phyloP scores from a whole-genome alignment of 2,797 vertebrate species.

The Micromesistius poutassou region DNA sequence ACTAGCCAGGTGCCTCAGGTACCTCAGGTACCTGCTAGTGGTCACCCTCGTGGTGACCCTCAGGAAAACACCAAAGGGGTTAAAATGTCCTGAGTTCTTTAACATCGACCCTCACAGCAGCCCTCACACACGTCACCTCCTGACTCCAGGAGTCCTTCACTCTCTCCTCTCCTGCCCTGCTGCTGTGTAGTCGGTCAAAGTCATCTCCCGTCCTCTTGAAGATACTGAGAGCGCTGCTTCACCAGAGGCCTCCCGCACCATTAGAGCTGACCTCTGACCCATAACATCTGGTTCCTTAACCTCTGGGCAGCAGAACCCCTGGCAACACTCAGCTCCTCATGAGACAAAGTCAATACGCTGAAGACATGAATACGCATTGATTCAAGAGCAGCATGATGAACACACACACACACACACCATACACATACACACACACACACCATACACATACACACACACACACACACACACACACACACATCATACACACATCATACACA shows the following conservation, averaged over 20 bases:
- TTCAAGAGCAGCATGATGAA: not conserved
- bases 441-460: slow-evolving; percentile 1
- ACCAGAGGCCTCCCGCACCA: not conserved
- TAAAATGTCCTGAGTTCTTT: too few relatives aligned
- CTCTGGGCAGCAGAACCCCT: not conserved
- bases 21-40: too few relatives aligned
- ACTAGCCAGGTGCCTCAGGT: too few relatives aligned
- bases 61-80: too few relatives aligned
- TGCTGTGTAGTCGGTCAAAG: not conserved
- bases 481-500: slow-evolving; percentile 1
- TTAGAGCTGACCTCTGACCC: not conserved
- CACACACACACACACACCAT: not conserved
- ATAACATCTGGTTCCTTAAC: not conserved
- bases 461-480: slow-evolving; percentile 2
- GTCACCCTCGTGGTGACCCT: too few relatives aligned
- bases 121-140: not conserved
- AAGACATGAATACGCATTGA: not conserved
- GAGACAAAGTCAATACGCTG: not conserved
- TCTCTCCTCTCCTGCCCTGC: not conserved
- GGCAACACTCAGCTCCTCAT: not conserved
- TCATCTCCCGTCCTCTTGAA: too few relatives aligned
- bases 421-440: slow-evolving; percentile 4
- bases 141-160: not conserved
- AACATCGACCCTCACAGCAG: too few relatives aligned
- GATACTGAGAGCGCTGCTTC: too few relatives aligned